Base-by-base conservation (phyloP, 1,140 invertebrate species). In the Eriosoma lanigerum region DNA sequence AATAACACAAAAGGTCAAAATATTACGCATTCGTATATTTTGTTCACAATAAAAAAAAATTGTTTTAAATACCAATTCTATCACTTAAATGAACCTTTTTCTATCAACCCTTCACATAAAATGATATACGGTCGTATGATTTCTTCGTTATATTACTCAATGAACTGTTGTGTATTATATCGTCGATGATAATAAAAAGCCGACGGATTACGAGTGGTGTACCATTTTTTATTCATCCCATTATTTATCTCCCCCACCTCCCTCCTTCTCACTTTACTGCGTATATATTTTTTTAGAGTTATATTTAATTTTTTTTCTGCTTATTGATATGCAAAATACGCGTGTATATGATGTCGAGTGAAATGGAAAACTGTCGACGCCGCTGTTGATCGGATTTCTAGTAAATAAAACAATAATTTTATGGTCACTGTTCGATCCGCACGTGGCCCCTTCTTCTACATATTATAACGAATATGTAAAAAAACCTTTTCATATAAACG, bases 121-220 rank as follows among this genome's bases (percentile, higher is more conserved):
- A 78, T 78, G 75, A 78, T 78, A 60, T 78, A 78, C 58, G 75
- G 38, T 21, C 58, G 21, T 78, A 78, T 78, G 56, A 78, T 78
- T 78, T 78, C 75, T 78, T 78, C 75, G 75, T 78, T 78, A 78
- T 62, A 78, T 62, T 78, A 78, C 75, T 78, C 75, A 78, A 78
- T 78, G 75, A 78, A 78, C 75, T 56, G 75, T 56, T 78, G 72
- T 75, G 56, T 29, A 46, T 78, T 62, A 78, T 78, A 78, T 62
- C 75, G 75, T 62, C 75, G 38, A 78, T 78, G 75, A 78, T 78
- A 78, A 78, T 78, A 78, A 78, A 78, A 78, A 78, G 38, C 75
- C 75, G 44, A 62, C 75, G 75, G 75, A 78, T 78, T 78, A 78
- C 75, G 52, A 78, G 75, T 56, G 54, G 52, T 76, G 32, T 60